These are phyloP conservation scores for Nycteola revayana DNA, from an alignment of 2,888 invertebrate species.

Conservation along the genomic window DNA sequence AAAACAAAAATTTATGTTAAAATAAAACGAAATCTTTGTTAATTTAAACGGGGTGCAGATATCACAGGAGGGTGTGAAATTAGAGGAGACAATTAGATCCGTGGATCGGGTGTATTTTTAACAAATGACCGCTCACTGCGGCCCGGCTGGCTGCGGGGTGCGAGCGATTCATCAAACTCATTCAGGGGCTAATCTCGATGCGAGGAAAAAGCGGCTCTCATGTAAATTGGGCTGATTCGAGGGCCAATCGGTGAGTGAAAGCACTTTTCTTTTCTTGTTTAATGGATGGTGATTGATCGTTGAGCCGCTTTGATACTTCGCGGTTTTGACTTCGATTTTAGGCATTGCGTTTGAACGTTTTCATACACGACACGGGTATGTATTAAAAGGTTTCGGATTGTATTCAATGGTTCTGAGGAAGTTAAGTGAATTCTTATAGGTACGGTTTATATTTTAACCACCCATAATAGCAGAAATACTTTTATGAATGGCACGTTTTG, in stretches of 20 bases:
- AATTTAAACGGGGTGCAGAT: slow-evolving; percentile 65
- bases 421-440: too few relatives aligned
- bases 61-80: slow-evolving; percentile 78
- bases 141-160: slow-evolving; percentile 54
- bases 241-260: slow-evolving; percentile 79
- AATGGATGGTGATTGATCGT: slow-evolving; percentile 82
- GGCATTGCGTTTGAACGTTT: slow-evolving; percentile 63
- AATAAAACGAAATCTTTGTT: slow-evolving; percentile 50
- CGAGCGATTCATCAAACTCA: slow-evolving; percentile 81
- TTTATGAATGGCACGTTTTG: too few relatives aligned
- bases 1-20: slow-evolving; percentile 27
- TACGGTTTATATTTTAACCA: too few relatives aligned
- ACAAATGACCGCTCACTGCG: slow-evolving; percentile 74
- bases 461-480: too few relatives aligned
- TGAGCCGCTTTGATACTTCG: slow-evolving; percentile 69
- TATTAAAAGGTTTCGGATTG: slow-evolving; percentile 26
- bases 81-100: slow-evolving; percentile 82
- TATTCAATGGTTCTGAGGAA: slow-evolving; percentile 15
- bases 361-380: slow-evolving; percentile 34
- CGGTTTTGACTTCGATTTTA: slow-evolving; percentile 76
- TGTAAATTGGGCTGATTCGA: slow-evolving; percentile 81
- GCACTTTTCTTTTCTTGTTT: slow-evolving; percentile 81
- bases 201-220: slow-evolving; percentile 82
- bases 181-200: slow-evolving; percentile 80
- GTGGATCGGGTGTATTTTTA: slow-evolving; percentile 81